Percentiles rank a stretch among this genome's conserved stretches.
phyloP scores from a whole-genome alignment of 1,140 invertebrate species.

The Drosophila sulfurigaster region DNA sequence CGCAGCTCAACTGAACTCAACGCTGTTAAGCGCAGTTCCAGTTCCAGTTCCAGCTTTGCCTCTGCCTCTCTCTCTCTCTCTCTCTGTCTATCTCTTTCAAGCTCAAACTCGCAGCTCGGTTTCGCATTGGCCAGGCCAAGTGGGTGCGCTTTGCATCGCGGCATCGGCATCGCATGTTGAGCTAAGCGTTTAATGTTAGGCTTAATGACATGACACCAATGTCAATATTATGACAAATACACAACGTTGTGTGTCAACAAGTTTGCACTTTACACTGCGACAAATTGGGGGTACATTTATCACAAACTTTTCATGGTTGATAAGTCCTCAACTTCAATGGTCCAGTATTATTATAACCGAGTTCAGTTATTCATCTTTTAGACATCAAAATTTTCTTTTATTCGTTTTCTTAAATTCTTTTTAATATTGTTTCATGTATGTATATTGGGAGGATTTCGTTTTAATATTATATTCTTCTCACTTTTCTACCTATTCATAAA shows the following conservation, averaged over 20 bases:
- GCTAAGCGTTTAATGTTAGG: constrained; percentile 71
- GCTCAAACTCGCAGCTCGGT: constrained; percentile 16
- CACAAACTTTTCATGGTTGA: background rate
- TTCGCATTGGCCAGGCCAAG: constrained; percentile 16
- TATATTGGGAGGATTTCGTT: no score
- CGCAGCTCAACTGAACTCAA: constrained; percentile 9
- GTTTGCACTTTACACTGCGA: constrained; percentile 56
- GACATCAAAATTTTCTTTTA: no score
- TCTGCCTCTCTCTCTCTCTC: background rate
- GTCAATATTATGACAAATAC: constrained; percentile 74
- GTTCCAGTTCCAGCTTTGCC: background rate
- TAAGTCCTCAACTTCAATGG: no score
- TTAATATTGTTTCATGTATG: no score
- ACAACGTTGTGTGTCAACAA: constrained; percentile 70
- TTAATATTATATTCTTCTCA: no score
- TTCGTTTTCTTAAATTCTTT: no score
- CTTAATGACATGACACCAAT: constrained; percentile 82
- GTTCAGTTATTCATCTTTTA: no score
- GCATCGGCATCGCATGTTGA: constrained; percentile 64
- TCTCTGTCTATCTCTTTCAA: no score
- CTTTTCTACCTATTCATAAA: no score
- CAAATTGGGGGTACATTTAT: background rate
- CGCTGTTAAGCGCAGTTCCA: background rate
- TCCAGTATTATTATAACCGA: no score
- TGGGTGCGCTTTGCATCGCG: constrained; percentile 16